phyloP scores from a whole-genome alignment of 2,888 invertebrate genomes.

The Leptopilina syphax region DNA sequence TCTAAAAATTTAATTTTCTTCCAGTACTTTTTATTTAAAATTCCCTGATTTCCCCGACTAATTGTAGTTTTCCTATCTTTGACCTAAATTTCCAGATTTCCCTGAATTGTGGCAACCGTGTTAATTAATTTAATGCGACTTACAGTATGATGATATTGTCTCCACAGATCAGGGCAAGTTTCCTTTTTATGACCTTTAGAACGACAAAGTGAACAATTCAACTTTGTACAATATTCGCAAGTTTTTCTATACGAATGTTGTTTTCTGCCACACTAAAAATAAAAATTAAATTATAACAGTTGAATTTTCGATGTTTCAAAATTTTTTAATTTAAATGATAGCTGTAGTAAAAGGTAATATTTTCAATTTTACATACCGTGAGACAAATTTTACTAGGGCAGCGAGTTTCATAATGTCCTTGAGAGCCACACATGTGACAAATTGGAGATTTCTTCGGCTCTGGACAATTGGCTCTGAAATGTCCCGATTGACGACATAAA shows the following conservation, averaged over 20 bases:
- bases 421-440: slow-evolving; percentile 84
- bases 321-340: not conserved
- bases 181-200: slow-evolving; percentile 81
- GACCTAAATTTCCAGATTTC: too few relatives aligned
- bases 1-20: too few relatives aligned
- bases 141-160: slow-evolving; percentile 86
- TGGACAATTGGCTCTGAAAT: slow-evolving; percentile 81
- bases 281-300: not conserved
- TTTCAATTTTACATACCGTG: slow-evolving; percentile 78
- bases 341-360: not conserved
- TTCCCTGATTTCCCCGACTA: too few relatives aligned
- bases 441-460: slow-evolving; percentile 77
- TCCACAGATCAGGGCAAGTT: slow-evolving; percentile 86
- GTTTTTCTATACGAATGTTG: slow-evolving; percentile 71
- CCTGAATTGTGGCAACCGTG: not conserved
- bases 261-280: slow-evolving; percentile 82
- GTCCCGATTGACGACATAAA: slow-evolving; percentile 83
- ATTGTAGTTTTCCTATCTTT: too few relatives aligned
- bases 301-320: slow-evolving; percentile 11
- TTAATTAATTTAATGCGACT: slow-evolving; percentile 57
- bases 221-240: slow-evolving; percentile 79
- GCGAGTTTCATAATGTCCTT: slow-evolving; percentile 82
- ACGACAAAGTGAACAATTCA: slow-evolving; percentile 81
- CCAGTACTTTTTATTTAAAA: too few relatives aligned
- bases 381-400: slow-evolving; percentile 85